A percentile compares a stretch with the other conserved stretches of the same genome.
phyloP scores from a whole-genome alignment of 2,113 vertebrate genomes.

The Stomatorhinus ivindoensis region DNA sequence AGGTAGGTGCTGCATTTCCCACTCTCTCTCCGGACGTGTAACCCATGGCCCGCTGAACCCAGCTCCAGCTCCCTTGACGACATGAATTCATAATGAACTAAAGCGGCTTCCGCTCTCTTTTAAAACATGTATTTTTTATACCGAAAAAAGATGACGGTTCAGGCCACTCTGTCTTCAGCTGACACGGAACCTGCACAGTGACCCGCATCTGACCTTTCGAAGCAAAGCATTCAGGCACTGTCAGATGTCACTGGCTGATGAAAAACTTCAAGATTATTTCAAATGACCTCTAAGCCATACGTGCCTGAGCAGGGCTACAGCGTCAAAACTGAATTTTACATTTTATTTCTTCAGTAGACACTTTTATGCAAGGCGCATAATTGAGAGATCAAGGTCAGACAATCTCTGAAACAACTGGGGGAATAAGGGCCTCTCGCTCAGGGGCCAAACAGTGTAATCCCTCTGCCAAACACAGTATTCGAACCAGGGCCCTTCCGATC shows the following conservation, averaged over 20 bases:
- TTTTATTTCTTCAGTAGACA: not conserved
- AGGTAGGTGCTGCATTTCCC: not conserved
- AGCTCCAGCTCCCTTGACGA: not conserved
- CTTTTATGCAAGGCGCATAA: not conserved
- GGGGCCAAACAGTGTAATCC: not conserved
- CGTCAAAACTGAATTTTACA: not conserved
- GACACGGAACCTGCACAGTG: not conserved
- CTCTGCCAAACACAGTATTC: not conserved
- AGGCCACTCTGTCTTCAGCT: not conserved
- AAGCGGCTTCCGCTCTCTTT: not conserved
- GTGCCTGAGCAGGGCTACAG: not conserved
- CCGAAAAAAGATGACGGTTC: not conserved
- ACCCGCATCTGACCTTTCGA: not conserved
- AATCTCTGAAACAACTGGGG: not conserved
- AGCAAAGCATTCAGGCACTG: not conserved
- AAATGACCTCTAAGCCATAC: not conserved
- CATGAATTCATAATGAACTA: not conserved
- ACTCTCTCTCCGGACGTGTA: not conserved
- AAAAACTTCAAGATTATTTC: not conserved
- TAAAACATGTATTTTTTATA: not conserved
- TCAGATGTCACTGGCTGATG: not conserved
- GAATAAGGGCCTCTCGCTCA: not conserved
- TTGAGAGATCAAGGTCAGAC: not conserved
- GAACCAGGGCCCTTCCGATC: not conserved
- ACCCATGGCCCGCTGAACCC: not conserved